Conservation (phyloP, 2,888 invertebrate species). For the Dioctria rufipes region DNA sequence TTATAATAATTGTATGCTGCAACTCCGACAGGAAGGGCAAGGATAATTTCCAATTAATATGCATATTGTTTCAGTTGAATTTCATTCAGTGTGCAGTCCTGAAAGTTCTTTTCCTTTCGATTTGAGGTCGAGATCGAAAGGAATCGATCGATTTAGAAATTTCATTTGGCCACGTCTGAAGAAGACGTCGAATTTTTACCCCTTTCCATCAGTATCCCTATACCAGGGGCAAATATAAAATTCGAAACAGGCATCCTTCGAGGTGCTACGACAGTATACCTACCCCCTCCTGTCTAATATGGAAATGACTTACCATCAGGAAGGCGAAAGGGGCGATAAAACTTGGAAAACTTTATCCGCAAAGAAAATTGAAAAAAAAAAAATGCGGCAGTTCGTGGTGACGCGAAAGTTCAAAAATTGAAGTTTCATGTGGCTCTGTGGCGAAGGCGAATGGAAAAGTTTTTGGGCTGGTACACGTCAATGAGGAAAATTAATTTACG, state of each 20-base stretch:
- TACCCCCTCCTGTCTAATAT: slow-evolving; percentile 27
- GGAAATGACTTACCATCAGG: slow-evolving; percentile 49
- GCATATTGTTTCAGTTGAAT: slow-evolving; percentile 51
- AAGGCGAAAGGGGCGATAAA: slow-evolving; percentile 41
- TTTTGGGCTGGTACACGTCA: slow-evolving; percentile 5
- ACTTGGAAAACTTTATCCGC: slow-evolving; percentile 43
- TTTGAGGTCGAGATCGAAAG: slow-evolving; percentile 26
- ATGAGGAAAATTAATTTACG: slow-evolving; percentile 53
- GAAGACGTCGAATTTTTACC: slow-evolving; percentile 19
- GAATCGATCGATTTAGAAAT: slow-evolving; percentile 42
- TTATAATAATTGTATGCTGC: background rate
- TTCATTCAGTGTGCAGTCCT: slow-evolving; percentile 31
- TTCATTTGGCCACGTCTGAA: slow-evolving; percentile 39
- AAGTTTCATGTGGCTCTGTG: slow-evolving; percentile 21
- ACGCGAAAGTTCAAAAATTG: slow-evolving; percentile 54
- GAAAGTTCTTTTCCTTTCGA: slow-evolving; percentile 21
- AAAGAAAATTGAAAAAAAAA: slow-evolving; percentile 53
- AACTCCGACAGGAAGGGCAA: background rate
- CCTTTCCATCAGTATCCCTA: background rate
- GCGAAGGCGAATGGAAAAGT: slow-evolving; percentile 41
- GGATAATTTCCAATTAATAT: slow-evolving; percentile 54
- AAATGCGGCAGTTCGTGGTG: slow-evolving; percentile 38
- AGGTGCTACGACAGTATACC: slow-evolving; percentile 14
- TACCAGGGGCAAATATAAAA: slow-evolving; percentile 20
- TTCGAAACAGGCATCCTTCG: slow-evolving; percentile 43